Base-by-base conservation (phyloP, 2,113 vertebrate genomes). In the Propithecus coquereli region DNA sequence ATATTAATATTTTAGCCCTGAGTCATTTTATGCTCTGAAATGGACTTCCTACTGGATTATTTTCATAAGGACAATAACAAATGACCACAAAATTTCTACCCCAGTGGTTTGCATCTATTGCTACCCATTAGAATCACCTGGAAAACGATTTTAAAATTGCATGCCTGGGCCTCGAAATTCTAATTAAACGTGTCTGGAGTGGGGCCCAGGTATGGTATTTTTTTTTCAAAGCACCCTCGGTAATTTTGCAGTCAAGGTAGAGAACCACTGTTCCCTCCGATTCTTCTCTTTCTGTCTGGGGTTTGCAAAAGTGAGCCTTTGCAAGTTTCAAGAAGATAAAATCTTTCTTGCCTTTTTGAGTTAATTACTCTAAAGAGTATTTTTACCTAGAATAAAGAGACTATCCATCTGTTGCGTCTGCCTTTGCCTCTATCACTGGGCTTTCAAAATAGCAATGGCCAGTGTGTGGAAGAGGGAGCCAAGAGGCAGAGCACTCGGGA, bases 101-200 rank as follows among this genome's bases (percentile, higher is more conserved):
- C 43, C 9, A 25, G 66, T 73, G 11, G 30, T 94, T 47, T 63
- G 52, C n/a, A 87, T 77, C 27, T 61, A 17, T 77, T 54, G 66
- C 27, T 83, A 85, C 16, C n/a, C 79, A 81, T 81, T 59, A 91
- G 54, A 94, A 90, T 37, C 61, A 93, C 83, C 34, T 74, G 47
- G 66, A 16, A 93, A 79, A 93, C 43, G 87, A 87, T 90, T 90
- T 18, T 5, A 73, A 96, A 87, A 87, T 32, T 80, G 40, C 25
- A 85, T 45, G 2, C 45, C 32, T 85, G 14, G 23, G 32, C 27
- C 22, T 90, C 7, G n/a, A 96, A 94, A 85, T 85, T 90, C 52
- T 92, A 87, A 83, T 84, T 71, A 80, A 90, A 61, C 20, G 66
- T 61, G 32, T 63, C 45, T 79, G 27, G 22, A 77, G 5, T 32